Evolutionary conservation across 2,113 vertebrate genomes (phyloP), one percentile per base, ranked within the genome.

Genomic region (Calyptomena viridis): DNA sequence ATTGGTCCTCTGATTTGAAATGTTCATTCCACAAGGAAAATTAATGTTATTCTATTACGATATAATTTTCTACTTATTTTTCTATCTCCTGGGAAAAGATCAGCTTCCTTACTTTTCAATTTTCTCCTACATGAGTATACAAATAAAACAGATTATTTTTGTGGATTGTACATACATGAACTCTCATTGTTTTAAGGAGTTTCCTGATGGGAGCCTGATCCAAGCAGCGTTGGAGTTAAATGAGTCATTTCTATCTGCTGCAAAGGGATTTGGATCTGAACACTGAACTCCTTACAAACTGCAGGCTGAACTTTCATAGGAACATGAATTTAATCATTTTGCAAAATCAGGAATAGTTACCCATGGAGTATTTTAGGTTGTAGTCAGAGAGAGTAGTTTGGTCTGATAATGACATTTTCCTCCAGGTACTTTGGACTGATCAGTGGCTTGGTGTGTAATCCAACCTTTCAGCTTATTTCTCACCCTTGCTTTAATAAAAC

Each of bases 301-400:
- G 72, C 69, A 91, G 84, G 28, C 49, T 91, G 81, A 40, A 11
- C 27, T 90, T 76, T 7, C 49, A 15, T 1, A n/a, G 88, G 31
- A 90, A 68, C 60, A 49, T 3, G 9, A 15, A 55, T 95, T 86
- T 89, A 89, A 96, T 94, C 53, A 53, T 75, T 89, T 78, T 58
- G n/a, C 42, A 89, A 72, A 72, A 75, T 94, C 88, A 84, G 72
- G 37, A 67, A 15, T 87, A 52, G 49, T 64, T 74, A 84, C 46
- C 69, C 24, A 3, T n/a, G 47, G 46, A 84, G 79, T 23, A 86
- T 84, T 68, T 93, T 40, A 83, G 78, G 23, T 63, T 71, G 8
- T 1, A 80, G 42, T 0, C 88, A n/a, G 58, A 93, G 39, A 59
- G 24, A 1, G 7, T 3, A 24, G 14, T 30, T 83, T 28, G 84